Base-by-base conservation (phyloP, 2,113 vertebrate genomes). In the Pterophyllum scalare region DNA sequence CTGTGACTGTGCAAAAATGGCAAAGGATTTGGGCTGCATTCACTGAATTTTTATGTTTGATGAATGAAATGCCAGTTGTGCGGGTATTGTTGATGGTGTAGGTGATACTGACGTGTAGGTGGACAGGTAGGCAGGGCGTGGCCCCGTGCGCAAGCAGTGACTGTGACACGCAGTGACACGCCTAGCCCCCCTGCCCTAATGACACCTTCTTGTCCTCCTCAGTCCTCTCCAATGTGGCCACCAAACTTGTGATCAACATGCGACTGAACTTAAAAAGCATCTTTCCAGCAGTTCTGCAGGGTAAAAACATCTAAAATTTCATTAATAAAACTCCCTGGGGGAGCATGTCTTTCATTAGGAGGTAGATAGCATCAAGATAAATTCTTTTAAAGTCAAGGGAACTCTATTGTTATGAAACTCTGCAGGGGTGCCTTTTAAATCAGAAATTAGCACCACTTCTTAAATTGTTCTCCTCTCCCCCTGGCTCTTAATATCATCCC, bases 91-190 rank as follows among this genome's bases (percentile, higher is more conserved):
- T 60, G 84, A 22, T 2, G 24, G 56, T 83, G 90, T 78, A 56
- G 86, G 61, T 49, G 79, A 89, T 72, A 75, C 82, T 61, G 89
- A 80, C 19, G 94, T 91, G 86, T 84, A 91, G 88, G 90, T 90
- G 88, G 90, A 93, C 93, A 94, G 93, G 95, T 92, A 94, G 92
- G 93, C 92, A 94, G 93, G 93, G 94, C 92, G 94, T 95, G 94
- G 93, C 94, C 93, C 94, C 94, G 93, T 95, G 95, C 93, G 93
- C 94, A 95, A 94, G 93, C 91, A 90, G 88, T 90, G 92, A 95
- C 95, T 94, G 95, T 95, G 95, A 93, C 89, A 94, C 95, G 93
- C 93, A 94, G 94, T 94, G 94, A 95, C 94, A 95, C 94, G 94
- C 94, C 94, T 95, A 95, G 92, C 94, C 94, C 93, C 89, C 94